Percentiles rank a stretch among this genome's conserved stretches.
phyloP scores from a whole-genome alignment of 2,797 vertebrate genomes.

The Apodemus agrarius region DNA sequence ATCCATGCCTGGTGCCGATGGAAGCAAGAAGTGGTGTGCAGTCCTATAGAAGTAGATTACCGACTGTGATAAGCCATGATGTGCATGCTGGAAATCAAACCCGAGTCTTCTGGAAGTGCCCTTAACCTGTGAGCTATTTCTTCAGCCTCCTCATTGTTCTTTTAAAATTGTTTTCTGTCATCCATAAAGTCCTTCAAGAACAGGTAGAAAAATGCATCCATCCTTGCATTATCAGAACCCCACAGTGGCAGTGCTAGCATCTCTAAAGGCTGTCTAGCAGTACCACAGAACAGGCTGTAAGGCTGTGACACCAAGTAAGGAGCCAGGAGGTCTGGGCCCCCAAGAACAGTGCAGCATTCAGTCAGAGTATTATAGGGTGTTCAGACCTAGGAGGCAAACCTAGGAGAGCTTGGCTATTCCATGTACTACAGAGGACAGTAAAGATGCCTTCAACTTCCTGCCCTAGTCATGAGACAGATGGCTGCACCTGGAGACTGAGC shows the following conservation, averaged over 20 bases:
- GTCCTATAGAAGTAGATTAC: not conserved
- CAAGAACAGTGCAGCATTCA: not conserved
- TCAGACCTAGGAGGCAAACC: not conserved
- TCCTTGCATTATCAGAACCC: not conserved
- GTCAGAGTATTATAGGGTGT: too few relatives aligned
- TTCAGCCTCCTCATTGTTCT: not conserved
- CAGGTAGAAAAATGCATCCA: not conserved
- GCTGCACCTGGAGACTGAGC: rapidly evolving
- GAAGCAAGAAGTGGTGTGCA: too few relatives aligned
- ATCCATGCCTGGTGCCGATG: not conserved
- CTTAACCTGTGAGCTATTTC: too few relatives aligned
- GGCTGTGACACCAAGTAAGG: not conserved
- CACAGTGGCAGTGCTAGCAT: not conserved
- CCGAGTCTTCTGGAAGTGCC: not conserved
- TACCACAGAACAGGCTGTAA: not conserved
- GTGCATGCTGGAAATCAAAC: not conserved
- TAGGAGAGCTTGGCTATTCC: not conserved
- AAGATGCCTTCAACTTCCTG: not conserved
- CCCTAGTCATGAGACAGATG: rapidly evolving
- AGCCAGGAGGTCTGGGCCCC: not conserved
- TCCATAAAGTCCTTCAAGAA: not conserved
- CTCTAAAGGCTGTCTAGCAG: not conserved
- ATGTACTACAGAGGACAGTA: not conserved
- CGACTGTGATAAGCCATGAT: too few relatives aligned
- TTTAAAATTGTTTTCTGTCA: not conserved